phyloP scores from a whole-genome alignment of 2,113 vertebrate genomes.

The Regulus satrapa region DNA sequence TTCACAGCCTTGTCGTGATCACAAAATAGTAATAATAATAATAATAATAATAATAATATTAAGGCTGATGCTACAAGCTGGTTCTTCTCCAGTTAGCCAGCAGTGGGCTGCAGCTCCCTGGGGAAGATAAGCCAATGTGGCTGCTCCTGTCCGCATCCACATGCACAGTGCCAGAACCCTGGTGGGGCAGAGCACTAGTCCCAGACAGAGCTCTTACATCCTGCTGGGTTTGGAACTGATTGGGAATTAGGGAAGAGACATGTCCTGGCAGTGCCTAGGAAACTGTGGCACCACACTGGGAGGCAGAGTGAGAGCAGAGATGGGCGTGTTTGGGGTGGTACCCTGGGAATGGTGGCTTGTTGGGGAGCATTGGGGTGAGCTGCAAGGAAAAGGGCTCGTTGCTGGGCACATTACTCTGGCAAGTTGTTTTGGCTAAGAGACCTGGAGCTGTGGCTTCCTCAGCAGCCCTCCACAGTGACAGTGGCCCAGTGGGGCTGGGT shows the following conservation, averaged over 20 bases:
- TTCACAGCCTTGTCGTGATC: fast-evolving
- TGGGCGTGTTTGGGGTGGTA: fast-evolving
- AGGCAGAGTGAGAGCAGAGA: not conserved
- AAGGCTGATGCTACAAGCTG: no score
- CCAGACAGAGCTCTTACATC: not conserved
- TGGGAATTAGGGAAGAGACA: not conserved
- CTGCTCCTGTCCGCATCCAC: not conserved
- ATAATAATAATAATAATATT: no score
- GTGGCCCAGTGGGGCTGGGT: not conserved
- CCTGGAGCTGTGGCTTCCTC: not conserved
- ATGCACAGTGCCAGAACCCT: not conserved
- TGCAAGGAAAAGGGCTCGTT: not conserved
- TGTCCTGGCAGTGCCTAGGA: not conserved
- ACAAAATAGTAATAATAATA: no score
- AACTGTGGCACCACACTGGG: not conserved
- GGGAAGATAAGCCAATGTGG: not conserved
- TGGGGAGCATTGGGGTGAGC: not conserved
- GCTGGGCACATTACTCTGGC: fast-evolving
- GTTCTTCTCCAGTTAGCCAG: not conserved
- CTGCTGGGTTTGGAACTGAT: not conserved
- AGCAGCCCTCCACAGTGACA: fast-evolving
- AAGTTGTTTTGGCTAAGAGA: not conserved
- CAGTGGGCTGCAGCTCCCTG: not conserved
- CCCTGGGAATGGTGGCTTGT: not conserved
- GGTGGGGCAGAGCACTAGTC: not conserved